These are phyloP conservation scores for Papilio aristodemus DNA, from an alignment of 1,140 invertebrate species.

Conservation along the genomic window DNA sequence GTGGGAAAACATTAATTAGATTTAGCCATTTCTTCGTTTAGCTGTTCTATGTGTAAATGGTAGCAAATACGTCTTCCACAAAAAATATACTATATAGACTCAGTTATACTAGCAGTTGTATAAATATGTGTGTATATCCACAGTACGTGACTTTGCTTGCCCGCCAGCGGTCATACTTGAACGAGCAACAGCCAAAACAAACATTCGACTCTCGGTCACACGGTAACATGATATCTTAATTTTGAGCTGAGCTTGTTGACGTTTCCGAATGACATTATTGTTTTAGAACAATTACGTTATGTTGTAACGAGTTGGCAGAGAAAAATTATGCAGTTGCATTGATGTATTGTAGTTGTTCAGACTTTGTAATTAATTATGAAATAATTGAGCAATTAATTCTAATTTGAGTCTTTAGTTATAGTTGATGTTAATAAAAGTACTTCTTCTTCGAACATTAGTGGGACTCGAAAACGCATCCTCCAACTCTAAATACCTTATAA, in stretches of 20 bases:
- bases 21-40: no score
- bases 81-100: no score
- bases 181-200: conserved; percentile 54
- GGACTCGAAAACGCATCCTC: no score
- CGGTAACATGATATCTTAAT: conserved; percentile 51
- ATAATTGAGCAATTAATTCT: not conserved
- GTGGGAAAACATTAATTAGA: no score
- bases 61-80: no score
- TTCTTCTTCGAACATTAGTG: no score
- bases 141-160: conserved; percentile 43
- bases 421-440: no score
- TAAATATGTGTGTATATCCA: conserved; percentile 36
- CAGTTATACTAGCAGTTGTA: not conserved
- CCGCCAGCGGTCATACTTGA: conserved; percentile 48
- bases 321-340: conserved; percentile 3
- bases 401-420: no score
- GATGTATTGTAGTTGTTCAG: not conserved
- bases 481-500: no score
- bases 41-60: no score
- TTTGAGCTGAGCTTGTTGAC: conserved; percentile 40
- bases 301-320: conserved; percentile 37
- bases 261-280: conserved; percentile 39
- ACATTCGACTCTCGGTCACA: conserved; percentile 42
- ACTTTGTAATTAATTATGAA: not conserved
- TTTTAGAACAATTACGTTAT: conserved; percentile 43